These are phyloP conservation scores for Proterorhinus semilunaris DNA, from an alignment of 2,113 vertebrate genomes.

Conservation along the genomic window DNA sequence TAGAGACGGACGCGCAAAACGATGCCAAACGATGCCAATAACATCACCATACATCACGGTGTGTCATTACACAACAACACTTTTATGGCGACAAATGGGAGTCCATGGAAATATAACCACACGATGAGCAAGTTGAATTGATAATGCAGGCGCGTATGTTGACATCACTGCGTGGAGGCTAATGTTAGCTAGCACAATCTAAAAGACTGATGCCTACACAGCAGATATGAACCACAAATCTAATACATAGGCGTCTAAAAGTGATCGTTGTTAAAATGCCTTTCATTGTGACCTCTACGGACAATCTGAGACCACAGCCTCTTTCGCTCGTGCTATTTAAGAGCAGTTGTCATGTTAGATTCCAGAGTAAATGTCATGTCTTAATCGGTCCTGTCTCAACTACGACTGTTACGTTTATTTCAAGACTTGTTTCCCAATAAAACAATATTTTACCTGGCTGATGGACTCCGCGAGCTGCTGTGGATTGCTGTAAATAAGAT, in stretches of 20 bases:
- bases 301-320: background rate
- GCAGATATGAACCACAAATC: background rate
- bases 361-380: no score
- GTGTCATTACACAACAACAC: background rate
- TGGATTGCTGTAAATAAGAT: constrained; percentile 57
- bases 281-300: constrained; percentile 42
- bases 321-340: background rate
- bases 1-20: constrained; percentile 1
- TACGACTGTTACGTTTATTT: background rate
- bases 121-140: background rate
- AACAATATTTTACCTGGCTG: constrained; percentile 62
- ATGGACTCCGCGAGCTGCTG: constrained; percentile 54
- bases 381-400: no score
- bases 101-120: background rate
- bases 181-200: constrained; percentile 32
- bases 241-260: background rate
- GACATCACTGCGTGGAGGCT: constrained; percentile 3
- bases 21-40: background rate
- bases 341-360: background rate
- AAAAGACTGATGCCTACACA: background rate
- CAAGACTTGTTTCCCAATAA: background rate
- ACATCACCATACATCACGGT: constrained; percentile 1
- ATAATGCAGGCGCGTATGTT: constrained; percentile 15
- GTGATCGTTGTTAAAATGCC: background rate
- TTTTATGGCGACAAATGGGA: fast-evolving